A percentile compares a stretch with the other conserved stretches of the same genome.
These are phyloP conservation scores for Rana temporaria DNA, from an alignment of 2,113 vertebrate genomes.

Conservation along the genomic window DNA sequence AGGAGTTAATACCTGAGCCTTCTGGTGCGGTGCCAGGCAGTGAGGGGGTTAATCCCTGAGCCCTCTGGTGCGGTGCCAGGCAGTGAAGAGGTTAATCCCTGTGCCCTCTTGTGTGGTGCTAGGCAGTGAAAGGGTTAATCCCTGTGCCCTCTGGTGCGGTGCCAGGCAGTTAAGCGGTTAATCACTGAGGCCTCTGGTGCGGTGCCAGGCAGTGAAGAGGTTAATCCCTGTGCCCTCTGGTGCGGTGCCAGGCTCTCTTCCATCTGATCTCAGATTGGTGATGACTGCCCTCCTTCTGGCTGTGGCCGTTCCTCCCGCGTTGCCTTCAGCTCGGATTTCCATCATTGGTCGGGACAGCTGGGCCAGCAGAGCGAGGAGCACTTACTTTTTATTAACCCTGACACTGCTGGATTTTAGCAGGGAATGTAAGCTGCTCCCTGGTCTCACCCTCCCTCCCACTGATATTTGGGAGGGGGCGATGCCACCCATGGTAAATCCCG, in stretches of 20 bases:
- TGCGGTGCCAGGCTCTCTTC: neutral
- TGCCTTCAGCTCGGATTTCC: constrained; percentile 21
- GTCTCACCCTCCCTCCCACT: no score
- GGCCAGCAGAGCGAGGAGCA: neutral
- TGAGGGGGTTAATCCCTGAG: neutral
- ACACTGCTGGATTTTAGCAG: neutral
- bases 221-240: neutral
- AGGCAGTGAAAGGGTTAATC: no score
- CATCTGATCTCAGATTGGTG: constrained; percentile 13
- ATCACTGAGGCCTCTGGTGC: neutral
- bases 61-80: neutral
- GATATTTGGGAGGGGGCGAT: neutral
- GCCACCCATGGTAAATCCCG: neutral
- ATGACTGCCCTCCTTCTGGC: constrained; percentile 32
- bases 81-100: neutral
- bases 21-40: neutral
- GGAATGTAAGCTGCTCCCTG: neutral
- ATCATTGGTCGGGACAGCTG: constrained; percentile 7
- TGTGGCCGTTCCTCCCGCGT: neutral
- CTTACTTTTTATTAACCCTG: neutral
- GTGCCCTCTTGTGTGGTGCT: no score
- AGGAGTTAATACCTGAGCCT: neutral
- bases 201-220: neutral
- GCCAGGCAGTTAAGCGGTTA: neutral
- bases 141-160: neutral